Evolutionary conservation across 1,140 invertebrate species (phyloP), one percentile per base, ranked within the genome.

Genomic region (Streblospio benedicti): DNA sequence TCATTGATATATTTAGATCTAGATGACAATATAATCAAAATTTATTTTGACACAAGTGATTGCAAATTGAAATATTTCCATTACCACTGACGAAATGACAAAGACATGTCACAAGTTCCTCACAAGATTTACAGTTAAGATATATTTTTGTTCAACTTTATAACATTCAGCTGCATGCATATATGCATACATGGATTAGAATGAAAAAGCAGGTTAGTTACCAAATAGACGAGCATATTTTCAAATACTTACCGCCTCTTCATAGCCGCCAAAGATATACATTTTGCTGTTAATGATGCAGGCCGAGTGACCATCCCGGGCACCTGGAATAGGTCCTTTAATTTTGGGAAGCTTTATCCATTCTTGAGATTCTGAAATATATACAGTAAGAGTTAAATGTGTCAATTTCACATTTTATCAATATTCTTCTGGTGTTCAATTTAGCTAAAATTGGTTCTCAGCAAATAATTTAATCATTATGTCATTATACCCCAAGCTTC

Each of bases 301-400:
- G 2, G 91, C 90, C 16, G 89, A 87, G 76, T 95, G 92, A 0
- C 92, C 92, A 80, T 95, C 92, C 67, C 90, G 81, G 0, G 89
- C 85, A 55, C 84, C 83, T 0, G 92, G 91, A 45, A 85, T 76
- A 14, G 74, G 73, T 0, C 90, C 90, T 4, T 76, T 77, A 0
- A 86, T 84, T 61, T 68, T 31, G 9, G 87, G 85, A 33, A 76
- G 78, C 31, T n/a, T n/a, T n/a, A 75, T 83, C 91, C 90, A 93
- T 62, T 77, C 80, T 20, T 83, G 75, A 31, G 79, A 84, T 65
- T 79, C 84, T 83, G 61, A 44, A 74, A 61, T 56, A 25, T 18
- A 59, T 23, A 67, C 12, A n/a, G 2, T 4, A n/a, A n/a, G n/a
- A n/a, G n/a, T n/a, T n/a, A n/a, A n/a, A n/a, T n/a, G n/a, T n/a